Base-by-base conservation (phyloP, 2,888 invertebrate genomes). In the Dysmachus trigonus region DNA sequence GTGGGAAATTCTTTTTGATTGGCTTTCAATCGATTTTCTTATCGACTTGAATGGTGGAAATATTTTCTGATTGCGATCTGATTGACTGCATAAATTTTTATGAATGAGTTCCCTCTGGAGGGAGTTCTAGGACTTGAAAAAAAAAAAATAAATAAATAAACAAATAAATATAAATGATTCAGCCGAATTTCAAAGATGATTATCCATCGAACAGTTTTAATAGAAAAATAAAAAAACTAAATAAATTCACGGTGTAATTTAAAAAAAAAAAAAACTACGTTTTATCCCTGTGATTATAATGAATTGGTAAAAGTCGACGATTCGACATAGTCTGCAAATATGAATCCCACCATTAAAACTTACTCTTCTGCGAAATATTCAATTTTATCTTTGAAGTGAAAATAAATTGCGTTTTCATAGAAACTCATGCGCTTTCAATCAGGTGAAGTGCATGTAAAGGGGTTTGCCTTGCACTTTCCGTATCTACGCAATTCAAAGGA, bases 1-100 rank as follows among this genome's bases (percentile, higher is more conserved):
- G 38, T 83, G 83, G 83, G 83, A 83, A 83, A 83, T 83, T 72
- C 83, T 15, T 72, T 82, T 83, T 83, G 83, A 83, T 83, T 83
- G 83, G 83, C 72, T 83, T 72, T 83, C 72, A 83, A 83, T 83
- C 83, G 83, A 83, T 83, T 83, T 82, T 83, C 27, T 38, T 83
- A 83, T 83, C 41, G 72, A 72, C 83, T 22, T 72, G 72, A 83
- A 83, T 83, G 38, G 72, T 83, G 41, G 83, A 83, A 83, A 83
- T 83, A 71, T 83, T 83, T 83, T 83, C 72, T 38, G 83, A 71
- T 83, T 72, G 53, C 83, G 38, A 83, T 83, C 72, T 72, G 83
- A 83, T 83, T 83, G 83, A 72, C 72, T 72, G 38, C 72, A 72
- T 71, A 83, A 71, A 83, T 72, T 83, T 27, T 35, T 47, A 72